Conservation (phyloP, 2,113 vertebrate genomes). For the Pleuronectes platessa region DNA sequence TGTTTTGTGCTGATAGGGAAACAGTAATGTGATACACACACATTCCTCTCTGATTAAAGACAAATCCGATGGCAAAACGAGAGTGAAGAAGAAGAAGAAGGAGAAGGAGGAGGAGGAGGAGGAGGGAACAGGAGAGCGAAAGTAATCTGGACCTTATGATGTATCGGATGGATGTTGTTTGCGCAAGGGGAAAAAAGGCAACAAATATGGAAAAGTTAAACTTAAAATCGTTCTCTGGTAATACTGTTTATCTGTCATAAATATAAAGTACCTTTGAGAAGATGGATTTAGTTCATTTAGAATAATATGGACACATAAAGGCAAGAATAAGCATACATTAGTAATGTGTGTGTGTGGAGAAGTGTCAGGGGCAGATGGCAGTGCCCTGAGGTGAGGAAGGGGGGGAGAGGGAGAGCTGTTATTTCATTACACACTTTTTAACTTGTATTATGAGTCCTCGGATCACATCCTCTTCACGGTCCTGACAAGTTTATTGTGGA, state of each 20-base stretch:
- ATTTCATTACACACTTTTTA: slow-evolving; percentile 35
- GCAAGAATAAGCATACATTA: not conserved
- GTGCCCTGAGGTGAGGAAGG: slow-evolving; percentile 15
- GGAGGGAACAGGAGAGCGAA: not conserved
- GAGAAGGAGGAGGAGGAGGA: not conserved
- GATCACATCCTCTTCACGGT: slow-evolving; percentile 4
- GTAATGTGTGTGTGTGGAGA: slow-evolving; percentile 13
- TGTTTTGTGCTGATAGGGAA: slow-evolving; percentile 55
- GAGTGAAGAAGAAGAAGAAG: not conserved
- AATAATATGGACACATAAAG: not conserved
- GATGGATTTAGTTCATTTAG: not conserved
- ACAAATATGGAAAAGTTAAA: not conserved
- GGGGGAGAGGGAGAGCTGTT: slow-evolving; percentile 14
- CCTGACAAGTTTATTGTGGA: slow-evolving; percentile 3
- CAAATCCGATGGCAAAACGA: slow-evolving; percentile 4
- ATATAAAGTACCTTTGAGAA: not conserved
- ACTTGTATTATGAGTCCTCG: slow-evolving; percentile 27
- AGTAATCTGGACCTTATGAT: not conserved
- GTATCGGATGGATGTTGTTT: not conserved
- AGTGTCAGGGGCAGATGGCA: slow-evolving; percentile 55
- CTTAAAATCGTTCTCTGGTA: too few species aligned
- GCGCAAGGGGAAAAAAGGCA: not conserved
- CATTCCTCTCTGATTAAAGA: slow-evolving; percentile 57
- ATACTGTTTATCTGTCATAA: too few species aligned
- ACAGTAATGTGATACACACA: slow-evolving; percentile 43